Evolutionary conservation across 2,113 vertebrate species (phyloP).

Genomic region (Calidris pugnax): DNA sequence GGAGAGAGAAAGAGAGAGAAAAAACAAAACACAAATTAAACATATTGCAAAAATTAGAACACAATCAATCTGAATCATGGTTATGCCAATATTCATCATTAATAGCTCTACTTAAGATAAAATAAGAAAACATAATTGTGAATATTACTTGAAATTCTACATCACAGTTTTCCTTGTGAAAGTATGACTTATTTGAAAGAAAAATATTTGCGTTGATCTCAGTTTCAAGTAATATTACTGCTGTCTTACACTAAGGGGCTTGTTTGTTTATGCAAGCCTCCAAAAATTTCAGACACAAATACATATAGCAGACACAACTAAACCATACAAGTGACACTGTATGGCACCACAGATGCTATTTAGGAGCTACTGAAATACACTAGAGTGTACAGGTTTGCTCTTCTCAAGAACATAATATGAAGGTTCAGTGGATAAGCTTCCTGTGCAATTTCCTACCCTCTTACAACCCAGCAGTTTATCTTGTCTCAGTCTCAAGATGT

Average conservation of each 20-base stretch:
- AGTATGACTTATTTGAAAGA: neutral
- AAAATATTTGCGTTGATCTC: neutral
- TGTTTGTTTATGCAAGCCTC: neutral
- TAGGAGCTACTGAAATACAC: neutral
- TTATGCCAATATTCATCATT: neutral
- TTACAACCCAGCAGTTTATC: neutral
- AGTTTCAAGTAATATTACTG: neutral
- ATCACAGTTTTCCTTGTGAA: neutral
- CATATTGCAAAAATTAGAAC: neutral
- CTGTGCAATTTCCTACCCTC: neutral
- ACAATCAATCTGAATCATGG: neutral
- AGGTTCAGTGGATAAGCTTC: neutral
- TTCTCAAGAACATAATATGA: neutral
- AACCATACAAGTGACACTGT: neutral
- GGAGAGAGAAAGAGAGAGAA: neutral
- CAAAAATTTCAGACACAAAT: neutral
- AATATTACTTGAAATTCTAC: neutral
- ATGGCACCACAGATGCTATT: neutral
- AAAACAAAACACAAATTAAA: constrained; percentile 60
- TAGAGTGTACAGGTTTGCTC: neutral
- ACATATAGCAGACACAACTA: neutral
- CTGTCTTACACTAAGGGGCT: neutral
- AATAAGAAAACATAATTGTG: neutral
- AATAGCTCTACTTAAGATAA: neutral
- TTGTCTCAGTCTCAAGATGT: neutral